Conservation (phyloP, 1,140 invertebrate genomes). For the Papilio polytes region DNA sequence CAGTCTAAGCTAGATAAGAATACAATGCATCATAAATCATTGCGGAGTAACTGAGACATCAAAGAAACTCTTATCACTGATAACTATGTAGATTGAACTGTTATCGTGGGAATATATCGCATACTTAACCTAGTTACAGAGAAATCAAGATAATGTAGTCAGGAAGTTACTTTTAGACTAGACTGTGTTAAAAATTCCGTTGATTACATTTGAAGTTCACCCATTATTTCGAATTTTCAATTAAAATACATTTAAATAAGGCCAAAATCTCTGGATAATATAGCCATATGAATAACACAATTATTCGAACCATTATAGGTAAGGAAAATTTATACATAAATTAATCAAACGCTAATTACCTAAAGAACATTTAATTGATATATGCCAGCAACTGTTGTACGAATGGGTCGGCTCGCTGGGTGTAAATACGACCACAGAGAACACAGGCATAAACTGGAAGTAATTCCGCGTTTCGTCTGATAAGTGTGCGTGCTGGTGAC, state of each 20-base stretch:
- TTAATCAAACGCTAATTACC: too few relatives aligned
- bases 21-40: slow-evolving; percentile 29
- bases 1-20: slow-evolving; percentile 15
- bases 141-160: neutral
- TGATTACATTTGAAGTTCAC: neutral
- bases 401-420: too few relatives aligned
- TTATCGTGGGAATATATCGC: slow-evolving; percentile 23
- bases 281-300: too few relatives aligned
- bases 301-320: too few relatives aligned
- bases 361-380: too few relatives aligned
- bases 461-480: too few relatives aligned
- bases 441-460: too few relatives aligned
- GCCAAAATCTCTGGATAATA: too few relatives aligned
- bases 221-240: neutral
- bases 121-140: slow-evolving; percentile 21
- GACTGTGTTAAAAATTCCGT: neutral
- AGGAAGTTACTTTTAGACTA: slow-evolving; percentile 1
- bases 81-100: slow-evolving; percentile 1
- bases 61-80: slow-evolving; percentile 30
- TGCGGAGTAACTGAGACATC: slow-evolving; percentile 11
- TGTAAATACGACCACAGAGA: too few relatives aligned
- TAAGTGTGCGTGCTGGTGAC: too few relatives aligned
- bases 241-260: neutral
- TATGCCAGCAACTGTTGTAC: too few relatives aligned
- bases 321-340: too few relatives aligned